A percentile compares a stretch with the other conserved stretches of the same genome.
Evolutionary conservation across 1,140 invertebrate genomes (phyloP).

Genomic region (Lepidurus packardi): DNA sequence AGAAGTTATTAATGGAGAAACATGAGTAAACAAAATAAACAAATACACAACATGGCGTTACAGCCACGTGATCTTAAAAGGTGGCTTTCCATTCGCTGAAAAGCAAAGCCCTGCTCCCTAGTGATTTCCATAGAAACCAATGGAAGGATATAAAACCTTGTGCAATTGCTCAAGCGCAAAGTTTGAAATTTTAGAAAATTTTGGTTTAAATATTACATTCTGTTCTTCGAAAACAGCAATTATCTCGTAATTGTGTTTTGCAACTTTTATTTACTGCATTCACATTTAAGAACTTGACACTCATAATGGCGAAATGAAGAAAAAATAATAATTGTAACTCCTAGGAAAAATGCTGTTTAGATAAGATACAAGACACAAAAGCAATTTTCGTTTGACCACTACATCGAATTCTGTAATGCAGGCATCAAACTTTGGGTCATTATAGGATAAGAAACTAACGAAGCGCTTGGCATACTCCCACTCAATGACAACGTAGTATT

Average conservation of each 20-base stretch:
- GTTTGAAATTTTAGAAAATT: no score
- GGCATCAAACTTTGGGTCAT: conserved; percentile 52
- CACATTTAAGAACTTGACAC: background rate
- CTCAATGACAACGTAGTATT: conserved; percentile 44
- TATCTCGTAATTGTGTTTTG: background rate
- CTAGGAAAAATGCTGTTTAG: background rate
- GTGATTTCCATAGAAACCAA: background rate
- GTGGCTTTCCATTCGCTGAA: background rate
- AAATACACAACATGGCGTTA: conserved; percentile 2
- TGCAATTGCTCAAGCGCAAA: no score
- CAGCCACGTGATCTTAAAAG: background rate
- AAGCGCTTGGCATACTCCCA: conserved; percentile 45
- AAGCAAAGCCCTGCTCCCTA: background rate
- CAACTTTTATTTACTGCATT: background rate
- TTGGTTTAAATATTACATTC: no score
- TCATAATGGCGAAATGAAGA: background rate
- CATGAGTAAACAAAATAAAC: conserved; percentile 2
- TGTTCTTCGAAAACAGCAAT: background rate
- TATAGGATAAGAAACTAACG: conserved; percentile 65
- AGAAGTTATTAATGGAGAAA: background rate
- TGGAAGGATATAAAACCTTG: no score
- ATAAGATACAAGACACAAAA: background rate
- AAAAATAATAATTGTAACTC: background rate
- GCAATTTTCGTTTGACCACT: background rate
- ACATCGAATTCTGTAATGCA: conserved; percentile 23